Base-by-base conservation (phyloP, 2,888 invertebrate genomes). In the Cephalotes varians region DNA sequence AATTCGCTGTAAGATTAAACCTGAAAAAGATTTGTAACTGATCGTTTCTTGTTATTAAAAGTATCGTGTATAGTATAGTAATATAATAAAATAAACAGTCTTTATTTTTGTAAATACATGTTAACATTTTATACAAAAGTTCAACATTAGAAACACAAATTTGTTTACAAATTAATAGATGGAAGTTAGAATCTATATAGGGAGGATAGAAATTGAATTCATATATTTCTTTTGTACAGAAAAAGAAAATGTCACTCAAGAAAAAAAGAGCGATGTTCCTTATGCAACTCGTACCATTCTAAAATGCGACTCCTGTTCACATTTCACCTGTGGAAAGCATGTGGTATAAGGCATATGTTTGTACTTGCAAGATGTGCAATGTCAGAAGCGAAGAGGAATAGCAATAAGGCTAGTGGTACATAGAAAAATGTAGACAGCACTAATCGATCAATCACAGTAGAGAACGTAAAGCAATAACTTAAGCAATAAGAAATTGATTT, bases 101-200 rank as follows among this genome's bases (percentile, higher is more conserved):
- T 40, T 64, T 62, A 47, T 47, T 67, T 31, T 47, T n/a, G 12
- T 7, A 67, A 47, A n/a, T 67, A 64, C 37, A 67, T 62, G 15
- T 40, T 64, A 9, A 64, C 25, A 62, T 40, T 64, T 64, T 2
- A 18, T 28, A 28, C 0, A 65, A 44, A 47, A n/a, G 1, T 18
- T 25, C 7, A 28, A 44, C 2, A 44, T 44, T 12, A 64, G 25
- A 44, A 44, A 44, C 12, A 37, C 12, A 40, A 40, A 40, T 18
- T 18, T 4, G 7, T 18, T 40, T 9, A 62, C 12, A 44, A 62
- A 40, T 40, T 25, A 40, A 64, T 4, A 15, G 7, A 37, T 15
- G 6, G 12, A 25, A 40, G 6, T 21, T 21, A 37, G 2, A 7
- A 37, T 64, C 2, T 64, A 64, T 25, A 1, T 64, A 64, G 7